A percentile compares a stretch with the other conserved stretches of the same genome.
Evolutionary conservation across 1,140 invertebrate species (phyloP).

Genomic region (Bombus impatiens): DNA sequence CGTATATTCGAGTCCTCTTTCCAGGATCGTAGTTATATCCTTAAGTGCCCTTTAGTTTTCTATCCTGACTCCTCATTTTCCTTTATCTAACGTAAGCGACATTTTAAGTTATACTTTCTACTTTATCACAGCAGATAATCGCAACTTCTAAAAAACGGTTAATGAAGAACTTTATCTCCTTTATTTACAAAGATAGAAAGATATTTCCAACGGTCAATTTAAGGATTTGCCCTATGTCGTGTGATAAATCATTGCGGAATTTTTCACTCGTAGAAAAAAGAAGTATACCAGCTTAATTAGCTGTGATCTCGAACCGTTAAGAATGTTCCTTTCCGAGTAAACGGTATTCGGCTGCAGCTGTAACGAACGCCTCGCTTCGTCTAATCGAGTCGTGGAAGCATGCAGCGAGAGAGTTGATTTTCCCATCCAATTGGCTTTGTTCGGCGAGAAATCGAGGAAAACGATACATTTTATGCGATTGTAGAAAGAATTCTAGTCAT

Average conservation of each 20-base stretch:
- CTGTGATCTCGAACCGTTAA: slow-evolving; percentile 57
- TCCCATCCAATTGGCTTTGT: slow-evolving; percentile 24
- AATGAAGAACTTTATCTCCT: neutral
- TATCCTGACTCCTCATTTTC: neutral
- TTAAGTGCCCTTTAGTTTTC: neutral
- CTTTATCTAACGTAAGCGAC: neutral
- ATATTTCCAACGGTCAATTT: too few relatives aligned
- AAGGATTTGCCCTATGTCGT: neutral
- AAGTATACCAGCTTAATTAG: neutral
- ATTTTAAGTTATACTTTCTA: neutral
- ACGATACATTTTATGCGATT: neutral
- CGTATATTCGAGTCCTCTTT: slow-evolving; percentile 2
- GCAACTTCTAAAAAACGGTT: too few relatives aligned
- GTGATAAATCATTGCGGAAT: neutral
- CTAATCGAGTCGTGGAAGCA: slow-evolving; percentile 53
- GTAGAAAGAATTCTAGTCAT: neutral
- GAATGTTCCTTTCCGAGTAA: slow-evolving; percentile 68
- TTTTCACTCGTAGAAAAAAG: neutral
- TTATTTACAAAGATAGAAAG: too few relatives aligned
- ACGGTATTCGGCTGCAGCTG: slow-evolving; percentile 68
- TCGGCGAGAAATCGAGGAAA: slow-evolving; percentile 54
- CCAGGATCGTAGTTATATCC: slow-evolving; percentile 5
- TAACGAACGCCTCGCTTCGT: slow-evolving; percentile 34
- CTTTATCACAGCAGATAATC: neutral
- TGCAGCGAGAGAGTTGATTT: slow-evolving; percentile 45